phyloP scores from a whole-genome alignment of 2,113 vertebrate genomes.

The human (Homo sapiens) region DNA sequence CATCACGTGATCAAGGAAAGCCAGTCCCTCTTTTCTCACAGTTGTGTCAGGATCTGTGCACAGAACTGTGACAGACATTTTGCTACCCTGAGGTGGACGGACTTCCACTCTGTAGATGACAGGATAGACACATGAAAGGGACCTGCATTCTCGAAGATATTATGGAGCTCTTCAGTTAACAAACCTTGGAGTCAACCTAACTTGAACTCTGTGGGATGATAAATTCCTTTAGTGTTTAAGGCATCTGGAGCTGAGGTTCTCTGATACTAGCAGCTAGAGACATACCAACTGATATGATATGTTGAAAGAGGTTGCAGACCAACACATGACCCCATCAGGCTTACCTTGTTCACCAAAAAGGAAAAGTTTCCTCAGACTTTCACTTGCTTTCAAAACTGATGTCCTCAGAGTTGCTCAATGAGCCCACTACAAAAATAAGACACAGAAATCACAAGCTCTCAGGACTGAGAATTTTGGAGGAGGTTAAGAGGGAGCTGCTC shows the following conservation, averaged over 20 bases:
- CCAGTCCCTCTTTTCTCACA: neutral
- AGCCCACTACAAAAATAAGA: neutral
- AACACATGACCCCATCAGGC: neutral
- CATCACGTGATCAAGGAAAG: neutral
- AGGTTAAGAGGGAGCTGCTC: neutral
- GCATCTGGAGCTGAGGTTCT: neutral
- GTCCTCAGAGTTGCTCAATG: neutral
- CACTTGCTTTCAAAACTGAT: neutral
- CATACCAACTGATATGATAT: neutral
- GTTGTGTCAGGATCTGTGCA: neutral
- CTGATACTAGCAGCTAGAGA: neutral
- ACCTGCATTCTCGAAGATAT: neutral
- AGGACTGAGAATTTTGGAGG: neutral
- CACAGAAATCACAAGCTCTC: neutral
- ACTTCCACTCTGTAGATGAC: neutral
- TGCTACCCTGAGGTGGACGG: neutral
- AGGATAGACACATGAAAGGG: neutral
- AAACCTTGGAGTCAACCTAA: neutral
- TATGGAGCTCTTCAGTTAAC: neutral
- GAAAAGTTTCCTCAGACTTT: neutral
- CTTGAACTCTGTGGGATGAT: neutral
- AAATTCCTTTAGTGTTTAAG: neutral
- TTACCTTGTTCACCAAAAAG: neutral
- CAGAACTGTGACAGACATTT: neutral
- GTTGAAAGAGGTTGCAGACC: neutral